phyloP scores from a whole-genome alignment of 2,888 invertebrate genomes.

The Sinohyriopsis cumingii region DNA sequence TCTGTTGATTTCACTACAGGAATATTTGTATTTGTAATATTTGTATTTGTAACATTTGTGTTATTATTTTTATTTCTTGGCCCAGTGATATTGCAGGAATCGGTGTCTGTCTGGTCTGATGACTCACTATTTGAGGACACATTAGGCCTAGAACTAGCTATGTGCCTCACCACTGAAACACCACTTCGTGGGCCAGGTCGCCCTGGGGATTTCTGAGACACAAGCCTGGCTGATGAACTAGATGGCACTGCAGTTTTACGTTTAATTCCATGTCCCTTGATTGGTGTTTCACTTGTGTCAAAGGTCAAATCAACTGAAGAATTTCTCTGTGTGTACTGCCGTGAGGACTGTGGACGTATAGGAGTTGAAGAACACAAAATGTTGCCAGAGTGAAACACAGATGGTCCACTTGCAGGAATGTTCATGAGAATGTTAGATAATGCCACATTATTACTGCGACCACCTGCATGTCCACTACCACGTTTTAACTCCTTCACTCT shows the following conservation, averaged over 20 bases:
- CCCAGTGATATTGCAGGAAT: slow-evolving; percentile 55
- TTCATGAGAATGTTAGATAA: slow-evolving; percentile 58
- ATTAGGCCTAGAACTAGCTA: slow-evolving; percentile 21
- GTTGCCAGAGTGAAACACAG: slow-evolving; percentile 62
- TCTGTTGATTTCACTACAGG: slow-evolving; percentile 56
- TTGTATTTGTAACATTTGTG: slow-evolving; percentile 8
- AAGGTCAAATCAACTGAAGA: slow-evolving; percentile 40
- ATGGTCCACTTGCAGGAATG: slow-evolving; percentile 59
- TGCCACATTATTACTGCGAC: slow-evolving; percentile 46
- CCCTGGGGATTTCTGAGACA: slow-evolving; percentile 9
- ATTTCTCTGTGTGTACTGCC: slow-evolving; percentile 35
- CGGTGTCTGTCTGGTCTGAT: slow-evolving; percentile 60
- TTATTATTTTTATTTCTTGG: slow-evolving; percentile 22
- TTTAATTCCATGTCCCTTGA: slow-evolving; percentile 55
- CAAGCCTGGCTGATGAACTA: slow-evolving; percentile 17
- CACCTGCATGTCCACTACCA: slow-evolving; percentile 31
- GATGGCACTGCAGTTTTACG: slow-evolving; percentile 36
- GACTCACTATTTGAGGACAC: slow-evolving; percentile 40
- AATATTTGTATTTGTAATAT: slow-evolving; percentile 29
- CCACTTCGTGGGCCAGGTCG: slow-evolving; percentile 5
- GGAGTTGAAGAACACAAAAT: slow-evolving; percentile 64
- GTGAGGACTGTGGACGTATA: slow-evolving; percentile 41
- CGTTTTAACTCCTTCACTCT: slow-evolving; percentile 63
- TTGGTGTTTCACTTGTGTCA: slow-evolving; percentile 60
- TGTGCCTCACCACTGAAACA: slow-evolving; percentile 19